These are phyloP conservation scores for Laothoe populi DNA, from an alignment of 2,888 invertebrate genomes.

Conservation along the genomic window DNA sequence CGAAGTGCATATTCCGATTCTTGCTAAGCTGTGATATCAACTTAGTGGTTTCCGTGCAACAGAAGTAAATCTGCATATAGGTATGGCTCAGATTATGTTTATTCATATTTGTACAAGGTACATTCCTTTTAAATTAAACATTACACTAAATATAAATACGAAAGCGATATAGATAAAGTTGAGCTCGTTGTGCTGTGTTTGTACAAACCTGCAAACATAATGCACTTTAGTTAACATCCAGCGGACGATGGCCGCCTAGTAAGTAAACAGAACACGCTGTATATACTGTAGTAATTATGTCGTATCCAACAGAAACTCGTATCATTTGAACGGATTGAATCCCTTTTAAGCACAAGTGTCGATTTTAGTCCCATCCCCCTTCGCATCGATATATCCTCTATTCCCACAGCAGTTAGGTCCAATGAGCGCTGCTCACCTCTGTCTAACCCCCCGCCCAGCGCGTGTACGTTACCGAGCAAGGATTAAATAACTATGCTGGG, in stretches of 20 bases:
- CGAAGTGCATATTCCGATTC: background rate
- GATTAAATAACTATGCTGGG: constrained; percentile 79
- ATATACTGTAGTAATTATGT: constrained; percentile 60
- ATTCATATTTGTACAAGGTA: background rate
- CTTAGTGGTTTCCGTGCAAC: background rate
- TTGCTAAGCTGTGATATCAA: background rate
- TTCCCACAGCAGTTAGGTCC: constrained; percentile 63
- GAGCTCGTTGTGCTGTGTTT: background rate
- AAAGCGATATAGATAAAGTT: background rate
- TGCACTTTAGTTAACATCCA: constrained; percentile 30
- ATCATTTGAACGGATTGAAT: constrained; percentile 69
- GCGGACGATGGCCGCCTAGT: constrained; percentile 43
- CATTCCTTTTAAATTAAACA: background rate
- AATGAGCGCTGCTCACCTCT: constrained; percentile 50
- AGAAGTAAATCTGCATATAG: background rate
- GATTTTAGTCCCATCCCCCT: constrained; percentile 57
- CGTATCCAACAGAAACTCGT: constrained; percentile 63
- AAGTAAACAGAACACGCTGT: constrained; percentile 51
- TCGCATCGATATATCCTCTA: constrained; percentile 64
- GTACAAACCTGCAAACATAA: constrained; percentile 35
- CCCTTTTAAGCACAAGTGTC: constrained; percentile 69
- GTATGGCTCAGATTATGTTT: constrained; percentile 3
- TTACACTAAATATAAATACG: background rate
- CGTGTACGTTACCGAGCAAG: constrained; percentile 59
- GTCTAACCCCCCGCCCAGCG: constrained; percentile 40